Base-by-base conservation (phyloP, 2,888 invertebrate species). In the Sarcophaga carnaria region DNA sequence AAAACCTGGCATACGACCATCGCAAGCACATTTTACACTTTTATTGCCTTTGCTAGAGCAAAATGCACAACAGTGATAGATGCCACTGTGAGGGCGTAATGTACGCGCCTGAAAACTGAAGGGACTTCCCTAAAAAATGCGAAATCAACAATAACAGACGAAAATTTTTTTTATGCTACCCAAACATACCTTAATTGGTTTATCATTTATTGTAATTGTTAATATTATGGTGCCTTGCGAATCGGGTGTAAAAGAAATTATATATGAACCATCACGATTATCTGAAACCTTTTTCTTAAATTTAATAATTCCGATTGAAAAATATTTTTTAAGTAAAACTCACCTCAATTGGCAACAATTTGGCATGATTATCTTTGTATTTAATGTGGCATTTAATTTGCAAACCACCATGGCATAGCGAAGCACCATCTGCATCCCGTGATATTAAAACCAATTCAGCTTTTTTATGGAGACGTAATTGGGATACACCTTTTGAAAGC, bases 31-130 rank as follows among this genome's bases (percentile, higher is more conserved):
- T 64, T 93, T 93, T 0, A 95, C 95, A 89, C 95, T 95, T 88
- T 96, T 95, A 88, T 94, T 95, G 3, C 97, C 97, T 12, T 96
- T 96, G 87, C 96, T 96, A 0, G 97, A 97, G 91, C 97, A 97
- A 93, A 97, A 97, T 45, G 96, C 95, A 91, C 97, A 97, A 91
- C 97, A 97, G 92, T 97, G 97, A 94, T 95, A 97, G 89, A 95
- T 95, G 0, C 97, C 97, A 71, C 94, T 94, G 92, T 97, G 97
- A 0, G 95, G 94, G 72, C 95, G 94, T 62, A 95, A 93, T 5
- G 95, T 95, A n/a, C 96, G 94, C 0, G 95, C 96, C 45, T 94
- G 94, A 77, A 96, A 95, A 2, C 94, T 94, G 91, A 95, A 96
- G 8, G 96, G 96, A 91, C 96, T 96, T 75, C 95, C 96, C 96